Base-by-base conservation (phyloP, 2,888 invertebrate species). In the Nephrotoma flavescens region DNA sequence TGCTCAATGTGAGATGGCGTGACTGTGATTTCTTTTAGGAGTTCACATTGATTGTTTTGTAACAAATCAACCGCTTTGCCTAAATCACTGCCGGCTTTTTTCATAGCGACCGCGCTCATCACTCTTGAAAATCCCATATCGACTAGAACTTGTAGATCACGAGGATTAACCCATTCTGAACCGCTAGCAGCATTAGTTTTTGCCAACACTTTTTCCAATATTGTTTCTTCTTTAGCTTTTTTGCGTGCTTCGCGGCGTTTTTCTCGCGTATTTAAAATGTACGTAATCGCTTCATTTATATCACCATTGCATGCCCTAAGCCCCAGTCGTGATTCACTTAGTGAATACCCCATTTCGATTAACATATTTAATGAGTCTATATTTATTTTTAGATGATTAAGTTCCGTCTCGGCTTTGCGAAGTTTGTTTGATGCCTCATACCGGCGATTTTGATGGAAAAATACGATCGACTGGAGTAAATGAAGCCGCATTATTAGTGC, bases 401-500 rank as follows among this genome's bases (percentile, higher is more conserved):
- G 90, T 89, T 96, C 96, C 0, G 89, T 88, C 89, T 95, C 94
- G 0, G 95, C 96, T 88, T 93, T 91, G 41, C 92, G 92, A 0
- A 97, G 92, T 57, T 95, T 91, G 0, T 90, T 90, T 84, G 92
- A 92, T 0, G 96, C 95, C 87, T 95, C 94, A 0, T 92, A 91
- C 0, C 95, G 92, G 87, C 93, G 93, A 90, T 96, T 95, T 91
- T 96, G 95, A 90, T 97, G 96, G 89, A 95, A 97, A 0, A 95
- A 92, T 41, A 96, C 94, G 87, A 97, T 95, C 6, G 95, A 96
- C 91, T 97, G 96, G 86, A 97, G 92, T 86, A 97, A 90, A 91
- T 96, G 96, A 19, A 97, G 92, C 0, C 97, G 93, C 94, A 96
- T 94, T 87, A 96, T 93, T 11, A 97, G 90, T 0, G 95, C 96